phyloP scores from a whole-genome alignment of 1,140 invertebrate species.

The Drosophila sp. region DNA sequence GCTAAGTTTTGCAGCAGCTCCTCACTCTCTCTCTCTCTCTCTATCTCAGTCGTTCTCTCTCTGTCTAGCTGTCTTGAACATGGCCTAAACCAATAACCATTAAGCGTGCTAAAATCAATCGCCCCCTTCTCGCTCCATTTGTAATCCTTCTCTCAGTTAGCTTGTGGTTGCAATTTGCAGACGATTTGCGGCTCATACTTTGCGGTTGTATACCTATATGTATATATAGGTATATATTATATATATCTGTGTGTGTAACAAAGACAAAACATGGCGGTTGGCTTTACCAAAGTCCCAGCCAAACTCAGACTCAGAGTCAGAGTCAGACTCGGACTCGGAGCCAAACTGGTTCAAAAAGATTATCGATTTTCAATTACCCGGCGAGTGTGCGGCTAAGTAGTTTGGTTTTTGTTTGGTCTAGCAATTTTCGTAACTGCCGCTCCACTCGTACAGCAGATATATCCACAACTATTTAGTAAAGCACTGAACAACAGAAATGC shows the following conservation, averaged over 20 bases:
- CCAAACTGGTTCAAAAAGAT: conserved; percentile 82
- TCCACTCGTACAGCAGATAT: conserved; percentile 11
- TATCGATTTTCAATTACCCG: conserved; percentile 82
- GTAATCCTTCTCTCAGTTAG: conserved; percentile 44
- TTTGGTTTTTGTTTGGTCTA: conserved; percentile 83
- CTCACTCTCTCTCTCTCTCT: conserved; percentile 38
- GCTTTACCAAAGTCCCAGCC: conserved; percentile 2
- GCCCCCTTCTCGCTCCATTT: conserved; percentile 27
- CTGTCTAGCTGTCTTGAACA: conserved; percentile 32
- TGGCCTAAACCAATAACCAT: conserved; percentile 81
- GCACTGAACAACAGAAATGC: conserved; percentile 23
- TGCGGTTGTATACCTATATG: conserved; percentile 41
- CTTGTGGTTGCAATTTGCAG: conserved; percentile 79
- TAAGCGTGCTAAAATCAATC: conserved; percentile 82
- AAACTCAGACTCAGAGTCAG: background rate
- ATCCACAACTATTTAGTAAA: conserved; percentile 52
- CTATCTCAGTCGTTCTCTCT: conserved; percentile 70
- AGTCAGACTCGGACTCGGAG: conserved; percentile 35
- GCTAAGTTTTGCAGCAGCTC: conserved; percentile 12
- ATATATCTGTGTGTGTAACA: conserved; percentile 29
- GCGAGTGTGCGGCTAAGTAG: conserved; percentile 82
- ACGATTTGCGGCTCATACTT: conserved; percentile 73
- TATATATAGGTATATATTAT: conserved; percentile 7
- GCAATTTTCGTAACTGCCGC: conserved; percentile 72
- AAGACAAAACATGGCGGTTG: conserved; percentile 54